These are phyloP conservation scores for Andrena marginata DNA, from an alignment of 2,888 invertebrate species.

Conservation along the genomic window DNA sequence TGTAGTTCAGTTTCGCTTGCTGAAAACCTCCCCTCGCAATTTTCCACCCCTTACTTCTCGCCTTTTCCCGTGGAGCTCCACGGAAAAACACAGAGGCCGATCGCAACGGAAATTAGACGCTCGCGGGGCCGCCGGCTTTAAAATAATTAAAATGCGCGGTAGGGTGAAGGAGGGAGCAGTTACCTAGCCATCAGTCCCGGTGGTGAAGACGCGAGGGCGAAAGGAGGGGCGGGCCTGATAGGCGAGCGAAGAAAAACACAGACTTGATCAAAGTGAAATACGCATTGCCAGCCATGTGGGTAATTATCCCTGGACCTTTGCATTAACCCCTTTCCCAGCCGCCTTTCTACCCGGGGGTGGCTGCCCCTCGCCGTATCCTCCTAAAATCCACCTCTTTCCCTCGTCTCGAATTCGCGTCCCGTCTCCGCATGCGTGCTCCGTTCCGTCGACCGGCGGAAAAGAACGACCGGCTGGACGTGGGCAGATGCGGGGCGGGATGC, in stretches of 20 bases:
- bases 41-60: neutral
- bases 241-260: conserved; percentile 84
- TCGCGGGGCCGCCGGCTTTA: conserved; percentile 80
- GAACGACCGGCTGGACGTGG: neutral
- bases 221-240: conserved; percentile 75
- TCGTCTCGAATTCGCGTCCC: conserved; percentile 62
- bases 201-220: conserved; percentile 78
- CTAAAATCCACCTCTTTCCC: conserved; percentile 5
- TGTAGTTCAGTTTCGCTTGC: conserved; percentile 23
- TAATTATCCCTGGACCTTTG: conserved; percentile 84
- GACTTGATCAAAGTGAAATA: conserved; percentile 85
- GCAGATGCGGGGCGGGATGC: neutral
- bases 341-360: conserved; percentile 51
- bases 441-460: conserved; percentile 8
- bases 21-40: neutral
- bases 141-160: conserved; percentile 84
- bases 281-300: conserved; percentile 84
- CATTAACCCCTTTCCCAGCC: conserved; percentile 79
- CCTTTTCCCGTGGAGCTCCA: conserved; percentile 6
- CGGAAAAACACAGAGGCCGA: conserved; percentile 41
- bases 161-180: conserved; percentile 80
- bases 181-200: conserved; percentile 77
- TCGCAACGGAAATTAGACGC: conserved; percentile 81
- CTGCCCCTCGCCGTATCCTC: conserved; percentile 32
- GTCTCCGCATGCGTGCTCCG: conserved; percentile 33